phyloP scores from a whole-genome alignment of 2,113 vertebrate species.

The Macroglossus sobrinus region DNA sequence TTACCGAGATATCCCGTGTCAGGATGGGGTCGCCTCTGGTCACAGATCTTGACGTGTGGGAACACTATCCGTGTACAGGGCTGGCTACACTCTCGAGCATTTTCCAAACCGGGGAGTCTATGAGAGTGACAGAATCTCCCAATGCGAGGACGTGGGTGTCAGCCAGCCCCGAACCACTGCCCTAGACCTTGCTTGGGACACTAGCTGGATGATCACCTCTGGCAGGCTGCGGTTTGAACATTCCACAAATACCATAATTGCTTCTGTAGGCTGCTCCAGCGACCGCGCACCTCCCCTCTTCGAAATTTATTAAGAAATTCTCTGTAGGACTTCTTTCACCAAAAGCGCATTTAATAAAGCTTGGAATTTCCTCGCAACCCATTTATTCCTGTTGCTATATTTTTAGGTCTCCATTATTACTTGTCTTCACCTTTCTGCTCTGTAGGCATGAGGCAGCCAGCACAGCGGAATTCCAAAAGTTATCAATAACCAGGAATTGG shows the following conservation, averaged over 20 bases:
- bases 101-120: neutral
- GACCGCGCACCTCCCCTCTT: conserved; percentile 42
- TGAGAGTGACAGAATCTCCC: neutral
- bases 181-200: conserved; percentile 55
- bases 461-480: conserved; percentile 14
- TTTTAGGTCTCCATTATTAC: conserved; percentile 36
- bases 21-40: neutral
- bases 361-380: conserved; percentile 54
- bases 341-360: conserved; percentile 64
- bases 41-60: accelerated
- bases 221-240: neutral
- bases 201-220: neutral
- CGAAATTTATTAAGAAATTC: conserved; percentile 64
- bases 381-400: conserved; percentile 38
- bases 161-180: conserved; percentile 36
- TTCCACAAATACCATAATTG: conserved; percentile 56
- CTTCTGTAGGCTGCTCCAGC: neutral
- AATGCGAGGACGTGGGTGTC: neutral
- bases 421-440: conserved; percentile 46
- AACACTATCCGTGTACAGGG: accelerated
- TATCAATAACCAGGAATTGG: neutral
- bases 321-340: conserved; percentile 56
- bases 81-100: neutral
- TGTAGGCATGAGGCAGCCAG: neutral
- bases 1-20: conserved; percentile 8